phyloP scores from a whole-genome alignment of 2,797 vertebrate genomes.

The Natrix natrix region DNA sequence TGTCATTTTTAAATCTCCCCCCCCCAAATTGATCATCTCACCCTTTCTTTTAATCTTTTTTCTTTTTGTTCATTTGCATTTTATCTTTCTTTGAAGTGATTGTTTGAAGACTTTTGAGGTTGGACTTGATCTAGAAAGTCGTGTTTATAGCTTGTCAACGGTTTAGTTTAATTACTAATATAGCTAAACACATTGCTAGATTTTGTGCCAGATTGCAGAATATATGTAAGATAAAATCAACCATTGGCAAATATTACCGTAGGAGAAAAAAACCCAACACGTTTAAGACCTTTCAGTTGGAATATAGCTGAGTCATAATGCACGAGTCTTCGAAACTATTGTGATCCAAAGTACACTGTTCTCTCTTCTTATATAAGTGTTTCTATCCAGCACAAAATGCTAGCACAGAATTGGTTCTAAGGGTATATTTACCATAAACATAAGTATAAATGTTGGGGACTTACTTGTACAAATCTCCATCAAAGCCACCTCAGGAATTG shows the following conservation, averaged over 20 bases:
- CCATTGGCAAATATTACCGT: background rate
- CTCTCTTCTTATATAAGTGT: background rate
- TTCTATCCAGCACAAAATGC: background rate
- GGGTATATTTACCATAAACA: background rate
- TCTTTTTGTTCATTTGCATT: background rate
- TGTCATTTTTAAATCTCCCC: background rate
- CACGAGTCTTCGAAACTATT: background rate
- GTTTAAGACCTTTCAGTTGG: background rate
- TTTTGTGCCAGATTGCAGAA: background rate
- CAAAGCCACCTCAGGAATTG: background rate
- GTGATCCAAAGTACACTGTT: background rate
- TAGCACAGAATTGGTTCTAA: background rate
- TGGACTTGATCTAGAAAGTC: background rate
- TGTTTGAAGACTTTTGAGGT: background rate
- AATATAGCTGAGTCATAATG: slow-evolving; percentile 1
- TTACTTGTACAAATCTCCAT: background rate
- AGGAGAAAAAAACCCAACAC: background rate
- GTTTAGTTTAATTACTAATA: background rate
- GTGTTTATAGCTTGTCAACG: background rate
- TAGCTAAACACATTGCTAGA: background rate
- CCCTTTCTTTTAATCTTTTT: background rate
- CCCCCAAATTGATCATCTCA: background rate
- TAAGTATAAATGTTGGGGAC: background rate
- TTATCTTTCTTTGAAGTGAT: background rate
- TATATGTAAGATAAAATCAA: background rate